Evolutionary conservation across 2,888 invertebrate genomes (phyloP), one percentile per base, ranked within the genome.

Genomic region (Bombylius major): DNA sequence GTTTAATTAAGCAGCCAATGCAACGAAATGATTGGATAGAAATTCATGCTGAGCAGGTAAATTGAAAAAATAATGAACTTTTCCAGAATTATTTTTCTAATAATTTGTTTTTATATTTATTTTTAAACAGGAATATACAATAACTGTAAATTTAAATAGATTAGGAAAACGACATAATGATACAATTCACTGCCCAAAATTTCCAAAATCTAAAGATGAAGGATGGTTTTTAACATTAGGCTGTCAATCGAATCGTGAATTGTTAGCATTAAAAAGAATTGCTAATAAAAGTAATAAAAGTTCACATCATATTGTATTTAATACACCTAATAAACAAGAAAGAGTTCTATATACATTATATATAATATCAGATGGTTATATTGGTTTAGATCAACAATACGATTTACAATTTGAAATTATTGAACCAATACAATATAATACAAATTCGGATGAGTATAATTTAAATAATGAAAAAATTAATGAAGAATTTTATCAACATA

Each of bases 171-270:
- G 78, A 53, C 72, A 76, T 2, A 79, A 76, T 65, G 80, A 80
- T 64, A 85, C 85, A n/a, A 89, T 87, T n/a, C 76, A 85, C 59
- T 86, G 91, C 58, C 89, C 91, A 0, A 82, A 84, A 59, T 98
- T 93, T 77, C 86, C 92, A 3, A 95, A 96, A 70, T 84, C 86
- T 45, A 98, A 97, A 76, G 91, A 90, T 68, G 97, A 97, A 70
- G 91, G 94, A 56, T 99, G 98, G 98, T 87, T 97, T 73, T 69
- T 95, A 4, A 80, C 93, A 0, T 76, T 98, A 9, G 96, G 95
- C 4, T 81, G 83, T 33, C 73, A 82, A 32, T 82, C 83, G 54
- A 76, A 76, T 1, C 79, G 80, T 33, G 89, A 94, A 65, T 77
- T 97, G 44, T 72, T 87, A 60, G 92, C 93, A 2, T 73, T 97